Conservation (phyloP, 2,797 vertebrate species). For the Acrocephalus scirpaceus region DNA sequence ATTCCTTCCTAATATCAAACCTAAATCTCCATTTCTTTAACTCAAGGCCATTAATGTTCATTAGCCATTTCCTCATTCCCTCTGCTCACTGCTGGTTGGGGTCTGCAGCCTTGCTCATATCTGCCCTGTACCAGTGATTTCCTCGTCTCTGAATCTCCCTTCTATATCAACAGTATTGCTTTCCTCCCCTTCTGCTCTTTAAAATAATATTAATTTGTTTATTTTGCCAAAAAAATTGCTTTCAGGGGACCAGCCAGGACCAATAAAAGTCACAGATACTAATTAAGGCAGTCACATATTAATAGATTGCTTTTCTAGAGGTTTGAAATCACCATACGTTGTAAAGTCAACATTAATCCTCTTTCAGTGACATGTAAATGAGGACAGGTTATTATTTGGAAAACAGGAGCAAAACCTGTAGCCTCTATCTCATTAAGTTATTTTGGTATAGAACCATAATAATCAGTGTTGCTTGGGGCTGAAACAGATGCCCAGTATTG, state of each 20-base stretch:
- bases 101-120: neutral
- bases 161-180: neutral
- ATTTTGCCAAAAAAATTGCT: neutral
- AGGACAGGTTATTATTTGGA: neutral
- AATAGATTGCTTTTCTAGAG: neutral
- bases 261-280: neutral
- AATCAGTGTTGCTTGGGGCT: neutral
- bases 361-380: neutral
- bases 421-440: neutral
- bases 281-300: neutral
- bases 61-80: neutral
- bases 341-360: neutral
- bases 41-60: neutral
- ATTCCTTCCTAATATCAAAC: neutral
- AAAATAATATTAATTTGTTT: neutral
- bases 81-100: neutral
- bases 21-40: neutral
- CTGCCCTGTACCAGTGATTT: neutral
- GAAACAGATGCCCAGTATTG: neutral
- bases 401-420: constrained; percentile 10
- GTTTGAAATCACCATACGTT: neutral
- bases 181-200: neutral
- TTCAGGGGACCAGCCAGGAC: neutral
- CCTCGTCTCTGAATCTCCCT: neutral
- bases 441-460: neutral